phyloP scores from a whole-genome alignment of 2,888 invertebrate species.

The Bombylius discolor region DNA sequence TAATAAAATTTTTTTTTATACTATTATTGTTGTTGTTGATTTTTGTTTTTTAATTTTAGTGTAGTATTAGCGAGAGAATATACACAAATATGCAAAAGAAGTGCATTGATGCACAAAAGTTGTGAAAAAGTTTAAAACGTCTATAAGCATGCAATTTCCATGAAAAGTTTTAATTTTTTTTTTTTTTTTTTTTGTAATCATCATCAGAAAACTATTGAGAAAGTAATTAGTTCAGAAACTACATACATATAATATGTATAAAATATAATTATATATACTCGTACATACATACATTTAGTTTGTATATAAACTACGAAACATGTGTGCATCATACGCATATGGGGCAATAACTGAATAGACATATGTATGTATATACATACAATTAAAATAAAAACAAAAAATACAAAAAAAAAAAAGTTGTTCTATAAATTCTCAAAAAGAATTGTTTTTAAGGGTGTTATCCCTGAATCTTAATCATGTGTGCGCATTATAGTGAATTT shows the following conservation, averaged over 20 bases:
- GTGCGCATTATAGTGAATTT: too few relatives aligned
- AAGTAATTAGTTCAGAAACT: constrained; percentile 13
- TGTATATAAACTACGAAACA: too few relatives aligned
- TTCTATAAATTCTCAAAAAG: too few relatives aligned
- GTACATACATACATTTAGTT: not conserved
- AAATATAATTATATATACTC: not conserved
- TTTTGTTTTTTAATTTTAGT: too few relatives aligned
- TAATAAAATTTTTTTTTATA: too few relatives aligned
- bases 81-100: constrained; percentile 7
- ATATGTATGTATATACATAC: not conserved
- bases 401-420: too few relatives aligned
- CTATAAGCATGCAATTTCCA: constrained; percentile 15
- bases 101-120: constrained; percentile 13
- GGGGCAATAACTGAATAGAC: not conserved
- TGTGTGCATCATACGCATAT: not conserved
- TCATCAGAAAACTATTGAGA: constrained; percentile 15
- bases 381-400: too few relatives aligned
- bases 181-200: not conserved
- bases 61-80: not conserved
- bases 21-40: too few relatives aligned
- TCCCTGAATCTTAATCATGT: too few relatives aligned
- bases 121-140: constrained; percentile 13
- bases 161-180: constrained; percentile 12
- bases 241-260: not conserved
- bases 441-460: too few relatives aligned